A percentile compares a stretch with the other conserved stretches of the same genome.
phyloP scores from a whole-genome alignment of 2,113 vertebrate genomes.

The Panthera uncia region DNA sequence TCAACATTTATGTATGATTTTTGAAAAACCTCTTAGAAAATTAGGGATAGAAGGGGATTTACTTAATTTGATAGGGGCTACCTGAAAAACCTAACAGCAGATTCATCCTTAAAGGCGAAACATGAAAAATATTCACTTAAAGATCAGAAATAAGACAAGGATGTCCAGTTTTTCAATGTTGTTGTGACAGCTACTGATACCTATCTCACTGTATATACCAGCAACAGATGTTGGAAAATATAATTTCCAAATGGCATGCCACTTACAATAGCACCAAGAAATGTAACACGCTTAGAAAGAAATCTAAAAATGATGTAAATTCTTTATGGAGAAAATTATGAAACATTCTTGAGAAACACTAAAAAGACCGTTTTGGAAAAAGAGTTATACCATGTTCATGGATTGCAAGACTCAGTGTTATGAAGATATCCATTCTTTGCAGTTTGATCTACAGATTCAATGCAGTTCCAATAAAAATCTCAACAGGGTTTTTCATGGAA shows the following conservation, averaged over 20 bases:
- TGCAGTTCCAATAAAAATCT: neutral
- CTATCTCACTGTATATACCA: neutral
- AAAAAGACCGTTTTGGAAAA: neutral
- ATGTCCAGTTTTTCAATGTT: neutral
- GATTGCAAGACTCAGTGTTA: neutral
- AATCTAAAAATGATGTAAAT: neutral
- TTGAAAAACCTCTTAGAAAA: neutral
- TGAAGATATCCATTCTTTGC: neutral
- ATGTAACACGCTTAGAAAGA: neutral
- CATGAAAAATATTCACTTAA: neutral
- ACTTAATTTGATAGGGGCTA: neutral
- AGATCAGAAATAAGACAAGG: neutral
- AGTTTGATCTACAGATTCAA: neutral
- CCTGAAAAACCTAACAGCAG: neutral
- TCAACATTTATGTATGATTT: neutral
- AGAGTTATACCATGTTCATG: neutral
- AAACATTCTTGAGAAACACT: neutral
- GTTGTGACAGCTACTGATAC: neutral
- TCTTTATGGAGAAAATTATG: neutral
- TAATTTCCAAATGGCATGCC: neutral
- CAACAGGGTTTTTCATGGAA: neutral
- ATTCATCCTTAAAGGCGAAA: neutral
- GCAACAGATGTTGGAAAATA: neutral
- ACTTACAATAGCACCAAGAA: neutral
- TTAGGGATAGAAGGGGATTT: neutral